Conservation (phyloP, 37 sponge, comb jelly and placozoan species). For the Ephydatia muelleri region DNA sequence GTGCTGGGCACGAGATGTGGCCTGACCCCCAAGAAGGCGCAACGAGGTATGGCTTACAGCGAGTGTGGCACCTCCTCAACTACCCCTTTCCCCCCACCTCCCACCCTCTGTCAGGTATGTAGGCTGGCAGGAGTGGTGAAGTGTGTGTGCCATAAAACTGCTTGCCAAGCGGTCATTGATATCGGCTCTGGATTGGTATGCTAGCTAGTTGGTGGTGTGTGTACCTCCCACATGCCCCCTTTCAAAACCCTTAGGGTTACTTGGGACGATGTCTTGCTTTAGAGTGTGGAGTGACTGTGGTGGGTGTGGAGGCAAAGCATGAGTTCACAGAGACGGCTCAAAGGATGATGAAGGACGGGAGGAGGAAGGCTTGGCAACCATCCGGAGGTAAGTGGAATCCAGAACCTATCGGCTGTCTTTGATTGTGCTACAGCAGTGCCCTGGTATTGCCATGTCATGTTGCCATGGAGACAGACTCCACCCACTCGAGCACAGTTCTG, state of each 20-base stretch:
- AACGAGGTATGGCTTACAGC: too few relatives aligned
- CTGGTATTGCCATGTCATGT: not conserved
- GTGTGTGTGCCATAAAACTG: slow-evolving; percentile 16
- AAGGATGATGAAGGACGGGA: not conserved
- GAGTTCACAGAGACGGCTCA: slow-evolving; percentile 28
- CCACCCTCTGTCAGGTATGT: slow-evolving; percentile 25
- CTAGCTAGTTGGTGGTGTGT: not conserved
- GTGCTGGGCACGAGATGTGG: not conserved
- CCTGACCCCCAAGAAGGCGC: slow-evolving; percentile 62
- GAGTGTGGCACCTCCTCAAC: slow-evolving; percentile 39
- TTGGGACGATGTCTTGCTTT: slow-evolving; percentile 52
- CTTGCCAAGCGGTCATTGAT: slow-evolving; percentile 55
- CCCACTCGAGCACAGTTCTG: not conserved
- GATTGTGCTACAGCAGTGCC: not conserved
- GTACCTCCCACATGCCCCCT: not conserved
- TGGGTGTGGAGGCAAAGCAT: slow-evolving; percentile 68
- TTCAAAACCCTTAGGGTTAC: slow-evolving; percentile 62
- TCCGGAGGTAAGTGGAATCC: not conserved
- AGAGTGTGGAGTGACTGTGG: slow-evolving; percentile 62
- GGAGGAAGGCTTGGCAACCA: not conserved
- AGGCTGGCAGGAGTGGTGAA: slow-evolving; percentile 54
- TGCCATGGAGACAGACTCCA: not conserved
- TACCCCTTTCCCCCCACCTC: too few relatives aligned
- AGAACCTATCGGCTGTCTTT: too few relatives aligned
- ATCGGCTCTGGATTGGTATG: slow-evolving; percentile 80